Evolutionary conservation across 2,113 vertebrate species (phyloP), one percentile per base, ranked within the genome.

Genomic region (Garra rufa): DNA sequence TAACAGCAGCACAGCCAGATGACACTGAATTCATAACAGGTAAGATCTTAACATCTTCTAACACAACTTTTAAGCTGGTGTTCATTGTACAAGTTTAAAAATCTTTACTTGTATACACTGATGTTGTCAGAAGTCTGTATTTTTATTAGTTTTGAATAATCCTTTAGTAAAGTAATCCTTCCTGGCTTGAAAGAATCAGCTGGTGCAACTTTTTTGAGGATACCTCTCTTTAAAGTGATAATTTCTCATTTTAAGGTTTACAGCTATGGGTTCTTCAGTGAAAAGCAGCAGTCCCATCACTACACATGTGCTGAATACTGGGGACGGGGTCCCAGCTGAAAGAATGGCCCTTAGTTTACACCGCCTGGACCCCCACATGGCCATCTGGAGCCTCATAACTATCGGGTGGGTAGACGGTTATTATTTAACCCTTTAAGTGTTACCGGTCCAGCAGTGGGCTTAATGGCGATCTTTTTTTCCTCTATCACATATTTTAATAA

Each of bases 241-340:
- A 48, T 48, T 48, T 15, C 13, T 48, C 13, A 26, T 41, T 55
- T 6, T 17, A 65, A 9, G 73, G 9, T 6, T 41, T 38, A 38
- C 19, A 71, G 80, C 65, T 7, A 94, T 93, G 92, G 76, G 88
- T 3, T 57, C 67, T 3, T 57, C 67, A 50, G 80, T 41, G 17
- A 83, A 83, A 46, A 76, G 76, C 74, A 86, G 89, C 74, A 84
- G 91, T 76, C 92, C 93, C 28, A 86, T 95, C 28, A 91, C 90
- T 44, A 93, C 92, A 24, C 92, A 93, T 0, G 93, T 95, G 44
- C 81, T 94, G 34, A 93, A 95, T 89, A 91, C 91, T 0, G 88
- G 65, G 0, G 91, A 93, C 11, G 94, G 94, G 5, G n/a, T 92
- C 59, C 93, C 94, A 1, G 94, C 89, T 0, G 80, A 89, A 19